phyloP scores from a whole-genome alignment of 2,888 invertebrate species.

The Eupsilia transversa region DNA sequence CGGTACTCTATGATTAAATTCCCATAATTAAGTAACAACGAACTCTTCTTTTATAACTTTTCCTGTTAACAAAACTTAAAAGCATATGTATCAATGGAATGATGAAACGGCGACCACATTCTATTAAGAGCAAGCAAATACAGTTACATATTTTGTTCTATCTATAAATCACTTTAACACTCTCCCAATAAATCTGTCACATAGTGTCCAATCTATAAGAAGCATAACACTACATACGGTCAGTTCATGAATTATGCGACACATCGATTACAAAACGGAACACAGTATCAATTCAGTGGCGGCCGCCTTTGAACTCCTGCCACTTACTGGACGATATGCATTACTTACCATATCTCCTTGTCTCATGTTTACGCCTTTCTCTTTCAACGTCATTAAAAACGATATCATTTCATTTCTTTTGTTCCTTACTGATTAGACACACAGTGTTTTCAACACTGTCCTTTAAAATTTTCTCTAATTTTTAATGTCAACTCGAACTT shows the following conservation, averaged over 20 bases:
- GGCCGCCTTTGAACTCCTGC: conserved; percentile 76
- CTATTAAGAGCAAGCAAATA: neutral
- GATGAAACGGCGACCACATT: too few relatives aligned
- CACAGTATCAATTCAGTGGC: conserved; percentile 80
- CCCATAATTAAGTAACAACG: too few relatives aligned
- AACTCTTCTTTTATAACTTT: neutral
- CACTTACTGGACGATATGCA: conserved; percentile 69
- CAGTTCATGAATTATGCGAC: conserved; percentile 81
- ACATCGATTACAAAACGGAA: conserved; percentile 85
- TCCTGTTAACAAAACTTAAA: neutral
- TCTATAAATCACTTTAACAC: neutral
- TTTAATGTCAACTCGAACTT: conserved; percentile 5
- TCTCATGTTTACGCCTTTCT: conserved; percentile 61
- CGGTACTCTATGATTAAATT: neutral
- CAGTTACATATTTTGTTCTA: neutral
- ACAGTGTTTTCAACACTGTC: conserved; percentile 9
- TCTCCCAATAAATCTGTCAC: conserved; percentile 31
- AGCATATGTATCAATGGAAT: too few relatives aligned
- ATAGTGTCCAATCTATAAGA: conserved; percentile 71
- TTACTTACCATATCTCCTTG: conserved; percentile 61
- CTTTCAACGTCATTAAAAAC: conserved; percentile 37
- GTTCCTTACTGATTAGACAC: conserved; percentile 28
- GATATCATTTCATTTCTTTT: neutral
- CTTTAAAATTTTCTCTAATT: neutral
- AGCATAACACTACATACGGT: conserved; percentile 66